Percentiles rank a stretch among this genome's conserved stretches.
Evolutionary conservation across 2,888 invertebrate species (phyloP).

Genomic region (Slavum lentiscoides): DNA sequence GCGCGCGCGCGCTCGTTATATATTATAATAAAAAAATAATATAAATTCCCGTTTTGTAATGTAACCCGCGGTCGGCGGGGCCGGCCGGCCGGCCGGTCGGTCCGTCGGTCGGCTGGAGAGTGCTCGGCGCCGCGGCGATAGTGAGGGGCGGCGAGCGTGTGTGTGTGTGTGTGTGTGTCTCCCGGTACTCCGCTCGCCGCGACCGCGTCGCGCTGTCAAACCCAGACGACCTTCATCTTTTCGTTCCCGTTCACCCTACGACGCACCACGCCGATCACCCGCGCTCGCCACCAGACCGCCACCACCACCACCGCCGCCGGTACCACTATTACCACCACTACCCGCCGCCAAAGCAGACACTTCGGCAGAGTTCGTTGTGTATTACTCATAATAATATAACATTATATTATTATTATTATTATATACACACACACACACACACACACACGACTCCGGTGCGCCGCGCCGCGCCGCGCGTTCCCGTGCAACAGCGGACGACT

Average conservation of each 20-base stretch:
- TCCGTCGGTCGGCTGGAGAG: constrained; percentile 12
- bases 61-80: constrained; percentile 18
- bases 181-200: not conserved
- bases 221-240: constrained; percentile 52
- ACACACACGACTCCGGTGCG: not conserved
- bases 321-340: too few relatives aligned
- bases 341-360: too few relatives aligned
- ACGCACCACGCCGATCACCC: constrained; percentile 6
- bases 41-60: not conserved
- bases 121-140: constrained; percentile 17
- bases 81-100: constrained; percentile 8
- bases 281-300: not conserved
- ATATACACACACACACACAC: not conserved
- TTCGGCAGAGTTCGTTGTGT: not conserved
- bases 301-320: not conserved
- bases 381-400: constrained; percentile 23
- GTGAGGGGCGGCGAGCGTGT: too few relatives aligned
- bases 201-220: constrained; percentile 13
- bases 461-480: not conserved
- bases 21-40: too few relatives aligned
- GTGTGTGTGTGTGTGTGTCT: not conserved
- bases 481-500: constrained; percentile 30
- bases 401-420: not conserved
- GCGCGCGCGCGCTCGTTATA: too few relatives aligned
- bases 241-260: constrained; percentile 48